Base-by-base conservation (phyloP, 35 echinoderm and acorn worm species). In the Lytechinus variegatus region DNA sequence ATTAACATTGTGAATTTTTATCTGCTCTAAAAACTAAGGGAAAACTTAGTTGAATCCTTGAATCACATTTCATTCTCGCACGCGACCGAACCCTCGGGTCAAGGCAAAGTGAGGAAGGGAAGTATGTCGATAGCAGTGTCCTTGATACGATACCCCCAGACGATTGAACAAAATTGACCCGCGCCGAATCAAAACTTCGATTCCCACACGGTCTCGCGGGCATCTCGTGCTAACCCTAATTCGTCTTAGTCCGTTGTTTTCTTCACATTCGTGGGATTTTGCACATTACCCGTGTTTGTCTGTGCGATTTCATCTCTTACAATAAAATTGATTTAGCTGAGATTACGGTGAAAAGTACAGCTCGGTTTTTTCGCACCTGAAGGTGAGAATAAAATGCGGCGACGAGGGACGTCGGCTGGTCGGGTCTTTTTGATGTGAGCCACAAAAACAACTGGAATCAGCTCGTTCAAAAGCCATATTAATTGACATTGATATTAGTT, bases 341-440 rank as follows among this genome's bases (percentile, higher is more conserved):
- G 52, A 52, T 90, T 90, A 44, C 13, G 9, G 88, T 52, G 29
- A 90, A 90, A 90, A 90, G 88, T 90, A 54, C 88, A 90, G 29
- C 88, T 79, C 66, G 0, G 88, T 13, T 52, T 90, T 88, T 54
- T 90, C 88, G 24, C 88, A 16, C 88, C 88, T 90, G 6, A 58
- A 90, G 88, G 88, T 90, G 88, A 90, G 88, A 90, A 79, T 79
- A 21, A 79, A 79, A 90, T 90, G 87, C 87, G 87, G 87, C 27
- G 88, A 90, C 88, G 88, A 52, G 66, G 66, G 66, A 79, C 66
- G 66, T 7, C 14, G 66, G 66, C 21, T 79, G 19, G 19, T 79
- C 66, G 66, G 66, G 21, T 24, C 66, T 79, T 79, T 71, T 79
- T 79, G 66, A 79, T 24, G 66, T 79, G 56, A 58, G 66, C 66